phyloP scores from a whole-genome alignment of 2,888 invertebrate genomes.

The Emmelina monodactyla region DNA sequence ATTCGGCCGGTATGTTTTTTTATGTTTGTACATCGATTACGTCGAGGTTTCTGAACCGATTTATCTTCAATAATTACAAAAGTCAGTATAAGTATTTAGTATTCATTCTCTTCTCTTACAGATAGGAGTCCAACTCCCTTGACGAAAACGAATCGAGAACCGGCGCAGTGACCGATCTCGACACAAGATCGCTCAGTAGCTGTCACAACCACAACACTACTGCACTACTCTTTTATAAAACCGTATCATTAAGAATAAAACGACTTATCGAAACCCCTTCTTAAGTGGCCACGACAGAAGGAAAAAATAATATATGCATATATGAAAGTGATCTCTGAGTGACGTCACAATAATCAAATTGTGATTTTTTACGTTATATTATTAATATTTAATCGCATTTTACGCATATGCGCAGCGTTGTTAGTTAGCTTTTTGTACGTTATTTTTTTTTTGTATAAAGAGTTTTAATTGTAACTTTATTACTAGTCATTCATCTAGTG shows the following conservation, averaged over 20 bases:
- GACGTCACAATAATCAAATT: constrained; percentile 56
- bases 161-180: constrained; percentile 41
- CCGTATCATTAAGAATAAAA: constrained; percentile 41
- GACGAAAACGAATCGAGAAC: constrained; percentile 58
- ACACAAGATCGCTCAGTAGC: constrained; percentile 50
- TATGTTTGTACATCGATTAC: too few species aligned
- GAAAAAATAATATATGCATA: constrained; percentile 56
- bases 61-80: too few species aligned
- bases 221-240: constrained; percentile 50
- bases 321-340: constrained; percentile 61
- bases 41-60: too few species aligned
- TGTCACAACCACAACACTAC: constrained; percentile 39
- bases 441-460: background rate
- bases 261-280: constrained; percentile 49
- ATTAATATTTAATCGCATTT: constrained; percentile 45
- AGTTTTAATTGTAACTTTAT: constrained; percentile 32
- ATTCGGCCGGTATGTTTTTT: too few species aligned
- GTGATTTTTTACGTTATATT: constrained; percentile 38
- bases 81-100: too few species aligned
- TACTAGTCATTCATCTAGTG: constrained; percentile 66
- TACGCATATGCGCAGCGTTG: constrained; percentile 40
- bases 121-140: constrained; percentile 46
- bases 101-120: constrained; percentile 40
- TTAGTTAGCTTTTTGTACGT: constrained; percentile 19
- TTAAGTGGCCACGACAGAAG: constrained; percentile 58